Percentiles rank a stretch among this genome's conserved stretches.
phyloP scores from a whole-genome alignment of 2,113 vertebrate genomes.

The Engraulis encrasicolus region DNA sequence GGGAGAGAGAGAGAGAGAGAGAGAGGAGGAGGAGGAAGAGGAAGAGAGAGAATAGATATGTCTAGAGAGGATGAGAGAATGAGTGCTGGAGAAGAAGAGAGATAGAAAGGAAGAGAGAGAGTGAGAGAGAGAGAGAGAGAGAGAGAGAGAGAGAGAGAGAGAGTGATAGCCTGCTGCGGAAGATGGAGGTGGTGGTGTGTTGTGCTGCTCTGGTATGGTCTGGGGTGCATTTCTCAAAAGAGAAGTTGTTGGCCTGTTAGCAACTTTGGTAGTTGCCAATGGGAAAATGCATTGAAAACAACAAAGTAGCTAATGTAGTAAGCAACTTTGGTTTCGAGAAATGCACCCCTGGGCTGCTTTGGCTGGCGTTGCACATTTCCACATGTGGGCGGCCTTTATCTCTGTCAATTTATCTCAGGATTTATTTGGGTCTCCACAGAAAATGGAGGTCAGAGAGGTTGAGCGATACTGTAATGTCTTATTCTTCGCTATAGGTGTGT shows the following conservation, averaged over 20 bases:
- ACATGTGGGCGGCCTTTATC: conserved; percentile 2
- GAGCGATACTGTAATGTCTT: conserved; percentile 19
- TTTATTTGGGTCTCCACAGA: conserved; percentile 18
- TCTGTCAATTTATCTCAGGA: conserved; percentile 19
- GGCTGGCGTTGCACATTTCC: conserved; percentile 8
- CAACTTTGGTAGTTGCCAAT: no score
- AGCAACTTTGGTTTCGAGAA: no score
- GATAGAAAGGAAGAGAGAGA: conserved; percentile 27
- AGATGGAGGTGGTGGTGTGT: background rate
- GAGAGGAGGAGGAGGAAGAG: background rate
- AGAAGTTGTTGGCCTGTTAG: no score
- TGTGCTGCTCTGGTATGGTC: no score
- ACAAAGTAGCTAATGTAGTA: no score
- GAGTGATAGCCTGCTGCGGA: background rate
- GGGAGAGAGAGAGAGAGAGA: background rate
- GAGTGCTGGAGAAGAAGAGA: conserved; percentile 9
- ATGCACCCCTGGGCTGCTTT: no score
- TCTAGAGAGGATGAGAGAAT: background rate
- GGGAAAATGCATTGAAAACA: no score
- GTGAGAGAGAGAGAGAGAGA: background rate
- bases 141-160: background rate
- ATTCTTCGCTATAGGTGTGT: background rate
- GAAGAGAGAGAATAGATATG: no score
- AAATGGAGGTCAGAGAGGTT: conserved; percentile 19
- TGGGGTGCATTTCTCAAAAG: no score